phyloP scores from a whole-genome alignment of 1,140 invertebrate species.

The Plodia interpunctella region DNA sequence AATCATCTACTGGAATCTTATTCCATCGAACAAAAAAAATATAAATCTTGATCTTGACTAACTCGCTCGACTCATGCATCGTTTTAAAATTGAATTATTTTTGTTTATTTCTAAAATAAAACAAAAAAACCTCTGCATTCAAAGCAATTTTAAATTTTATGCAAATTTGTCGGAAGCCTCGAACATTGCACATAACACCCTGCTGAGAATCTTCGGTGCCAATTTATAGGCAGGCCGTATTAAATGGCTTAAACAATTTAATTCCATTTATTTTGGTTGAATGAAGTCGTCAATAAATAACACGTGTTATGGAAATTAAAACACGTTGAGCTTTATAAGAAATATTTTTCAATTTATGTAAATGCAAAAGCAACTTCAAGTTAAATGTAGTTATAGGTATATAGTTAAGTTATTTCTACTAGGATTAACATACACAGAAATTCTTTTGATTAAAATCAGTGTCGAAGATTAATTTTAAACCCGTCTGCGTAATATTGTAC shows the following conservation, averaged over 20 bases:
- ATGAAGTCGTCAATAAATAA: constrained; percentile 2
- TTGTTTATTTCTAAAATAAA: background rate
- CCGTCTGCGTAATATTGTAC: too few species aligned
- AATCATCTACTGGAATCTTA: too few species aligned
- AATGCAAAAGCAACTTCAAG: background rate
- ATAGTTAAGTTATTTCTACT: background rate
- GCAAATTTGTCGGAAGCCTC: constrained; percentile 31
- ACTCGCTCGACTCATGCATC: too few species aligned
- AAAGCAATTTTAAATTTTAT: constrained; percentile 26
- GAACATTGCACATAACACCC: constrained; percentile 31
- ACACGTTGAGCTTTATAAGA: background rate
- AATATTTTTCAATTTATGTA: background rate
- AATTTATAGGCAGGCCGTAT: constrained; percentile 5
- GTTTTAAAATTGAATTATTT: background rate
- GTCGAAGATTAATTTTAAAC: too few species aligned
- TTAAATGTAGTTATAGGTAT: too few species aligned
- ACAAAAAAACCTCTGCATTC: background rate
- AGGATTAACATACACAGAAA: background rate
- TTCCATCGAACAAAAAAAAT: too few species aligned
- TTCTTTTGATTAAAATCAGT: too few species aligned
- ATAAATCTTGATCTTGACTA: too few species aligned
- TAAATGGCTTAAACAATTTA: constrained; percentile 5
- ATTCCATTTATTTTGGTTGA: constrained; percentile 4
- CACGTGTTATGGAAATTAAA: constrained; percentile 6
- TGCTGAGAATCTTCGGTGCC: constrained; percentile 24